A percentile compares a stretch with the other conserved stretches of the same genome.
phyloP scores from a whole-genome alignment of 2,888 invertebrate genomes.

The Sesamia inferens region DNA sequence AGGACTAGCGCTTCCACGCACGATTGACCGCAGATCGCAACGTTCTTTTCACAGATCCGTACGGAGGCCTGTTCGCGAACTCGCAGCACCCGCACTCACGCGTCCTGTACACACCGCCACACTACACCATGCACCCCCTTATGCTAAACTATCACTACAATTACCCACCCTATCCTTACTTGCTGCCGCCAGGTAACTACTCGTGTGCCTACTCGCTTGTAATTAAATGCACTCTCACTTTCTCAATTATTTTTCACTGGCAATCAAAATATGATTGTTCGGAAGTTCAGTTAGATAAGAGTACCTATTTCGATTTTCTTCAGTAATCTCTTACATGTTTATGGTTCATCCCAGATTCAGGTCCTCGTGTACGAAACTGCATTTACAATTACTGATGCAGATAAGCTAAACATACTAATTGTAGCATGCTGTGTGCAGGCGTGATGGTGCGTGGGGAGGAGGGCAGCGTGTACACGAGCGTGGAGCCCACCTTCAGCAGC shows the following conservation, averaged over 20 bases:
- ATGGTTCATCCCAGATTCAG: conserved; percentile 16
- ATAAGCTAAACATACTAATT: conserved; percentile 39
- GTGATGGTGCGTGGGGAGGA: conserved; percentile 95
- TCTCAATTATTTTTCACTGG: not conserved
- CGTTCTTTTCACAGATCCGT: conserved; percentile 87
- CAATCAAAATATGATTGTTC: not conserved
- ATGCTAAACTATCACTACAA: conserved; percentile 87
- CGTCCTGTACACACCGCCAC: conserved; percentile 86
- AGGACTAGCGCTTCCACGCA: conserved; percentile 84
- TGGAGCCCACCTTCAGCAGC: conserved; percentile 95
- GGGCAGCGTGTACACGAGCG: conserved; percentile 95
- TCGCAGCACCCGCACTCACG: conserved; percentile 87
- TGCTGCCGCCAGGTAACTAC: conserved; percentile 87
- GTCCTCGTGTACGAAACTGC: conserved; percentile 25
- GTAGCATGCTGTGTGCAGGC: conserved; percentile 85
- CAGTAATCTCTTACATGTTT: conserved; percentile 1
- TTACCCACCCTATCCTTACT: conserved; percentile 86
- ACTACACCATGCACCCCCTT: conserved; percentile 87
- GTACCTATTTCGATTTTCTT: conserved; percentile 11
- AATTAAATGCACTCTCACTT: conserved; percentile 47
- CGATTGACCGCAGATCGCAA: conserved; percentile 76
- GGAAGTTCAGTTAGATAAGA: not conserved
- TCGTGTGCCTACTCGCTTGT: conserved; percentile 56
- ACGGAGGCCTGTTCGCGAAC: conserved; percentile 85
- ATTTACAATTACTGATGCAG: not conserved